Evolutionary conservation across 2,113 vertebrate species (phyloP).

Genomic region (Platycercus adscitus): DNA sequence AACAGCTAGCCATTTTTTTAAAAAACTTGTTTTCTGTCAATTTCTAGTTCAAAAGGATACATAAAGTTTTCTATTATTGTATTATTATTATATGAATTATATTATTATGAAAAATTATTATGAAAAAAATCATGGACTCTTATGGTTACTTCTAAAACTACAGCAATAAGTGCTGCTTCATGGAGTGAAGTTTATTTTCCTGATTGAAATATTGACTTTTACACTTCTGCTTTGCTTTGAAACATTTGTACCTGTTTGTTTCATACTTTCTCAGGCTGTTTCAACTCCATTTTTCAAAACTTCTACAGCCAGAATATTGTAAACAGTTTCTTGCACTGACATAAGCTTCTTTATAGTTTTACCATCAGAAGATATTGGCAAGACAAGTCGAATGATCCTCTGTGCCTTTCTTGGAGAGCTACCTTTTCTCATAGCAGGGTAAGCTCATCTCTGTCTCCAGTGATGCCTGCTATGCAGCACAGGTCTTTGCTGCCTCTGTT

Average conservation of each 20-base stretch:
- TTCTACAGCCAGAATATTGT: background rate
- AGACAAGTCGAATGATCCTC: background rate
- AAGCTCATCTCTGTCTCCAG: background rate
- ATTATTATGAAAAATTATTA: background rate
- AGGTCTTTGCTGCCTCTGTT: background rate
- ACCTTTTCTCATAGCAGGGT: background rate
- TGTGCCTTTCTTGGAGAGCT: background rate
- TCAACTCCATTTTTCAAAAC: background rate
- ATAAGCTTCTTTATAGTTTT: background rate
- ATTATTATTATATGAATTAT: background rate
- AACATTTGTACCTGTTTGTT: background rate
- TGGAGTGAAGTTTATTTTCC: background rate
- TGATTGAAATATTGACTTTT: background rate
- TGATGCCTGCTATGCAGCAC: rapidly evolving
- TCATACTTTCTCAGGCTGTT: background rate
- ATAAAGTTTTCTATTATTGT: background rate
- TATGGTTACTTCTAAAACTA: background rate
- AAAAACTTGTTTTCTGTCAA: background rate
- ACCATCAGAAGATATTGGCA: background rate
- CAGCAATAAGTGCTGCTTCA: background rate
- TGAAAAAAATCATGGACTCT: background rate
- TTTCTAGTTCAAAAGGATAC: background rate
- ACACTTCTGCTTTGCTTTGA: background rate
- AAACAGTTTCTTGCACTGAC: background rate
- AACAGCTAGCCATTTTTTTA: background rate